Evolutionary conservation across 2,113 vertebrate genomes (phyloP).

Genomic region (Menura novaehollandiae): DNA sequence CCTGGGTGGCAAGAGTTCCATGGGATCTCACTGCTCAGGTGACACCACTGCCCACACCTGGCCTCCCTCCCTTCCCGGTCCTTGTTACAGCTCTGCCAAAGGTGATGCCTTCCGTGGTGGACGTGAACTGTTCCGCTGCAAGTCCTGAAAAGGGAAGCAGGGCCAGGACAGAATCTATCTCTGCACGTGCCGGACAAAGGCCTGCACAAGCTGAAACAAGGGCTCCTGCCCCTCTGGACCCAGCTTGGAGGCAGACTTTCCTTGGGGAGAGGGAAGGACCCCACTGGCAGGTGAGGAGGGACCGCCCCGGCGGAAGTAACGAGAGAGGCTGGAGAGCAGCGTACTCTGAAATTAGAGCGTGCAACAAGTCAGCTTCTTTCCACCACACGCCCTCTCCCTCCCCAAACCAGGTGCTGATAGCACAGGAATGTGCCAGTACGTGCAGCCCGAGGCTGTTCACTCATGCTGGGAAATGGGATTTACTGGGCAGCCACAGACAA

Average conservation of each 20-base stretch:
- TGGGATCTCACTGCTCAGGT: neutral
- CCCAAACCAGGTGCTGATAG: neutral
- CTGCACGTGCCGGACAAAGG: slow-evolving; percentile 90
- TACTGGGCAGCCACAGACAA: neutral
- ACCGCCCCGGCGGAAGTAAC: slow-evolving; percentile 89
- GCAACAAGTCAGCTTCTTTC: neutral
- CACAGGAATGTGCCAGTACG: accelerated
- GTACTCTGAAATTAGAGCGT: slow-evolving; percentile 78
- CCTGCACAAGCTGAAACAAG: slow-evolving; percentile 92
- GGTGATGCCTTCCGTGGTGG: neutral
- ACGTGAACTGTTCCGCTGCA: neutral
- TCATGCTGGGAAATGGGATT: neutral
- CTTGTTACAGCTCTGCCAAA: neutral
- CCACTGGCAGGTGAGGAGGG: slow-evolving; percentile 85
- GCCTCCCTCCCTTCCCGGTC: slow-evolving; percentile 24
- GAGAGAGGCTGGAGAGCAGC: slow-evolving; percentile 86
- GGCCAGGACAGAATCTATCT: slow-evolving; percentile 72
- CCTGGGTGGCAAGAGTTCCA: neutral
- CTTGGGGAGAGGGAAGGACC: slow-evolving; percentile 83
- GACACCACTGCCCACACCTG: neutral
- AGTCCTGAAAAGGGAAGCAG: neutral
- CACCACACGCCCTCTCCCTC: accelerated
- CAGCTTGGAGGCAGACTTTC: slow-evolving; percentile 83
- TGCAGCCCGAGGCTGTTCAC: neutral
- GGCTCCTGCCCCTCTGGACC: slow-evolving; percentile 91